A percentile compares a stretch with the other conserved stretches of the same genome.
Conservation (phyloP, 2,113 vertebrate species). For the Nestor notabilis region DNA sequence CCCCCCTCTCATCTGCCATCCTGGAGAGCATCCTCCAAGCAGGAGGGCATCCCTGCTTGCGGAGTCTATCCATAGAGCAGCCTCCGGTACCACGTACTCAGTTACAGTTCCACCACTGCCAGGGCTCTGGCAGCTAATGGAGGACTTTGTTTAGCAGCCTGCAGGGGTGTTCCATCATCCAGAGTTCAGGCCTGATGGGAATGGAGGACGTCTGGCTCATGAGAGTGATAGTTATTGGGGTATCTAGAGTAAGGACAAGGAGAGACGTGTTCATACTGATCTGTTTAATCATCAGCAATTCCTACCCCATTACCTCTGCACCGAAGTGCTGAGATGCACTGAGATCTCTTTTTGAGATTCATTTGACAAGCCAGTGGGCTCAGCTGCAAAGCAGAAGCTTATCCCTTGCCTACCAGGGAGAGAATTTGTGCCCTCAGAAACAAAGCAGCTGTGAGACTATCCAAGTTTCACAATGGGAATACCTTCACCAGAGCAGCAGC, state of each 20-base stretch:
- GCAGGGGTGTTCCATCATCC: neutral
- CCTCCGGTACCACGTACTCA: neutral
- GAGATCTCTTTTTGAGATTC: neutral
- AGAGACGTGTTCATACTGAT: neutral
- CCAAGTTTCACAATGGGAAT: neutral
- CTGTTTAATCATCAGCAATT: neutral
- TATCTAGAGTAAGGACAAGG: neutral
- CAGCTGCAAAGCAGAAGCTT: neutral
- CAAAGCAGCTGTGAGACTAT: neutral
- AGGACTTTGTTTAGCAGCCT: neutral
- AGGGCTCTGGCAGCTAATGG: neutral
- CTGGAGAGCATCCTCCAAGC: fast-evolving
- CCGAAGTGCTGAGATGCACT: neutral
- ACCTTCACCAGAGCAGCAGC: neutral
- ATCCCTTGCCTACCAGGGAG: neutral
- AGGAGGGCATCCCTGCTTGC: neutral
- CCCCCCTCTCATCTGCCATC: neutral
- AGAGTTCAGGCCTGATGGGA: neutral
- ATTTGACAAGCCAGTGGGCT: neutral
- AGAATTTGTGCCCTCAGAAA: neutral
- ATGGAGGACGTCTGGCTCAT: neutral
- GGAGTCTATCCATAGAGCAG: neutral
- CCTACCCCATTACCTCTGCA: neutral
- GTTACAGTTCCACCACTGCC: neutral
- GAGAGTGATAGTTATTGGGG: neutral